Conservation (phyloP, 2,888 invertebrate species). For the Prosopocoilus inquinatus region DNA sequence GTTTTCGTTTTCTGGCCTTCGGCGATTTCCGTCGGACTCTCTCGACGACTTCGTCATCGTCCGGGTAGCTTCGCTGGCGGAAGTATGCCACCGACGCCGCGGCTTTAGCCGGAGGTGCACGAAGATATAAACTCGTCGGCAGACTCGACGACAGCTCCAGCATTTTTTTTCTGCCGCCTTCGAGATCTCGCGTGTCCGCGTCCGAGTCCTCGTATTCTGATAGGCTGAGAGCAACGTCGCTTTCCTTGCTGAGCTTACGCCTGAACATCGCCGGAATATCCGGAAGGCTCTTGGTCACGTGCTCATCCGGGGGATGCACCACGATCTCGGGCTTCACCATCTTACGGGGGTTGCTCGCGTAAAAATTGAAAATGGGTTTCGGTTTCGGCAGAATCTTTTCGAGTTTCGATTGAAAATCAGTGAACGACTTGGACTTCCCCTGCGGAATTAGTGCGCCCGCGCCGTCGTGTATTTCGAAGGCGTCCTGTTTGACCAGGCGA, state of each 20-base stretch:
- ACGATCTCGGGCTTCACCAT: slow-evolving; percentile 34
- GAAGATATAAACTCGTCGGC: no score
- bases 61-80: neutral
- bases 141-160: no score
- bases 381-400: slow-evolving; percentile 2
- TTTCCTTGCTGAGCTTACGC: slow-evolving; percentile 6
- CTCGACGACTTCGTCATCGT: neutral
- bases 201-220: slow-evolving; percentile 18
- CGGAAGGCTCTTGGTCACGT: slow-evolving; percentile 44
- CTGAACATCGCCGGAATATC: slow-evolving; percentile 35
- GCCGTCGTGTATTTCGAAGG: slow-evolving; percentile 1
- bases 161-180: no score
- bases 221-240: slow-evolving; percentile 14
- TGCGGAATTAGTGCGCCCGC: slow-evolving; percentile 15
- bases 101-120: neutral
- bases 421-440: slow-evolving; percentile 43
- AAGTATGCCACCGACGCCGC: neutral
- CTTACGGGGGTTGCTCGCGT: slow-evolving; percentile 14
- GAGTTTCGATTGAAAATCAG: slow-evolving; percentile 39
- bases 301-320: slow-evolving; percentile 40
- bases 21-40: neutral
- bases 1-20: neutral
- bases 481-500: slow-evolving; percentile 9
- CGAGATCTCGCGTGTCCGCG: neutral
- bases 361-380: slow-evolving; percentile 17